These are phyloP conservation scores for Eupithecia centaureata DNA, from an alignment of 2,888 invertebrate genomes.

Conservation along the genomic window DNA sequence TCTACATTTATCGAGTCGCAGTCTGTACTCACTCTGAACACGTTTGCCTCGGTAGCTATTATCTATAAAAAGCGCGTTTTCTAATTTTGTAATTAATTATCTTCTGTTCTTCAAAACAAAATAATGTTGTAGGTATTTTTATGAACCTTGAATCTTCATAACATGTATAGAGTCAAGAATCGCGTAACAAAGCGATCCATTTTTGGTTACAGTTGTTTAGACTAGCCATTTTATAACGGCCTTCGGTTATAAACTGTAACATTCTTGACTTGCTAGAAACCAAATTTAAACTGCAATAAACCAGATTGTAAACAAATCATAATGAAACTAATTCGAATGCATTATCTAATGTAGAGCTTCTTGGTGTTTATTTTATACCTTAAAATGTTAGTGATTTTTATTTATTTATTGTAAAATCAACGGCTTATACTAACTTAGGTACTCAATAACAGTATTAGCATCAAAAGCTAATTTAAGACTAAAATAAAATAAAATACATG, in stretches of 20 bases:
- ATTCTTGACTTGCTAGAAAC: neutral
- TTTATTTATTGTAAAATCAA: too few species aligned
- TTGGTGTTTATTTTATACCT: neutral
- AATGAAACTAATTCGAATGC: neutral
- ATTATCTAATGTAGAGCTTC: neutral
- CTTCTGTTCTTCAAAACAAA: neutral
- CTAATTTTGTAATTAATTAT: neutral
- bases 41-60: too few species aligned
- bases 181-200: neutral
- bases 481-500: too few species aligned
- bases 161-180: neutral
- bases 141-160: neutral
- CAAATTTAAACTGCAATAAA: neutral
- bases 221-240: neutral
- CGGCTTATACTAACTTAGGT: too few species aligned
- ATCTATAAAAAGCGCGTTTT: neutral
- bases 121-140: neutral
- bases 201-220: neutral
- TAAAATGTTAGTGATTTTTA: too few species aligned
- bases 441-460: too few species aligned
- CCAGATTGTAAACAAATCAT: constrained; percentile 4
- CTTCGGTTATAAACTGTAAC: neutral
- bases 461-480: too few species aligned
- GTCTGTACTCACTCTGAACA: too few species aligned
- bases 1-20: too few species aligned